A percentile compares a stretch with the other conserved stretches of the same genome.
Conservation (phyloP, 2,888 invertebrate species). For the Teleogryllus oceanicus region DNA sequence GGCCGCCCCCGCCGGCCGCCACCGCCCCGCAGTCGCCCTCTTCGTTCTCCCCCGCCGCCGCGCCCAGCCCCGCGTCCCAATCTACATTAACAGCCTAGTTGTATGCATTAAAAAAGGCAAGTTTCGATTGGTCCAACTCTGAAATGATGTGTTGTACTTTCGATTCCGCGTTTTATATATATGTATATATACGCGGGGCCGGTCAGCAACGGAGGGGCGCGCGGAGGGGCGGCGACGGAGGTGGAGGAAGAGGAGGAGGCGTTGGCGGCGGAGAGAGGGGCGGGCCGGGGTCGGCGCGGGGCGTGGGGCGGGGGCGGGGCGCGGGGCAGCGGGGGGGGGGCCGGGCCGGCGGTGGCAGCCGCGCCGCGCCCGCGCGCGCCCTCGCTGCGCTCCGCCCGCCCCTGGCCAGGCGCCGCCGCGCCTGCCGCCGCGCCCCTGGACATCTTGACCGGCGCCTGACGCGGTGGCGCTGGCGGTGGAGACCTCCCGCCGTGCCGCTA, state of each 20-base stretch:
- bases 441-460: constrained; percentile 18
- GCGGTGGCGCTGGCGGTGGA: neutral
- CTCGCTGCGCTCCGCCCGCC: constrained; percentile 19
- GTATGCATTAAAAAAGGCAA: constrained; percentile 34
- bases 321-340: neutral
- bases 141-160: constrained; percentile 28
- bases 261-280: neutral
- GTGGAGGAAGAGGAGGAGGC: neutral
- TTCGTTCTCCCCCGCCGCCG: neutral
- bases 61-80: constrained; percentile 25
- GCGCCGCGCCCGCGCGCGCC: neutral
- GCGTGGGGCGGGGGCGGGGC: neutral
- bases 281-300: neutral
- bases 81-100: constrained; percentile 34
- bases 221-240: neutral
- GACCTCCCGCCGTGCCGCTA: neutral
- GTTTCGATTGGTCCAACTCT: constrained; percentile 29
- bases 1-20: neutral
- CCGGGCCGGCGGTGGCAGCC: neutral
- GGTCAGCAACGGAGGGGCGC: neutral
- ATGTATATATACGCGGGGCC: neutral
- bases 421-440: neutral
- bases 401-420: neutral
- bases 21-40: constrained; percentile 12
- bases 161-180: constrained; percentile 24